Percentiles rank a stretch among this genome's conserved stretches.
phyloP scores from a whole-genome alignment of 2,888 invertebrate genomes.

The Caenorhabditis macrosperma region DNA sequence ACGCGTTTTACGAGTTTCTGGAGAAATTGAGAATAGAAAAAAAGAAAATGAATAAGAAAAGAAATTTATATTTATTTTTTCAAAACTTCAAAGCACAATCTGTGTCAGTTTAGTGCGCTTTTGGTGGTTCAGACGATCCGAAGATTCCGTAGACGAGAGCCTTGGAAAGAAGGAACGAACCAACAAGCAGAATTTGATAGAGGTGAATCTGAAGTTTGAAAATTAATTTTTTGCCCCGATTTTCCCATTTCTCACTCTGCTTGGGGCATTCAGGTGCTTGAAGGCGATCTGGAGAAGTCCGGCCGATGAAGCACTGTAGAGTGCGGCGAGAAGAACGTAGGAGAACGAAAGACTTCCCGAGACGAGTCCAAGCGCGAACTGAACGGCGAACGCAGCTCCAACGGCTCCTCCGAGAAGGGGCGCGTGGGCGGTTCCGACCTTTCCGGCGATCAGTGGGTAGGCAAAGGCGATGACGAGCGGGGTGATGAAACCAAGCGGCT shows the following conservation, averaged over 20 bases:
- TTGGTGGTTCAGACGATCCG: slow-evolving; percentile 51
- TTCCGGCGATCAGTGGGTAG: slow-evolving; percentile 56
- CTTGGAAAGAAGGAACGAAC: slow-evolving; percentile 58
- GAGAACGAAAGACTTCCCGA: slow-evolving; percentile 62
- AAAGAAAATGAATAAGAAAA: neutral
- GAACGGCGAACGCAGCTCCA: slow-evolving; percentile 62
- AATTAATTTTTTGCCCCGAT: neutral
- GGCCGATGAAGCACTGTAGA: slow-evolving; percentile 66
- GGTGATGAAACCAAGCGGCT: slow-evolving; percentile 68
- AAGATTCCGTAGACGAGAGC: slow-evolving; percentile 57
- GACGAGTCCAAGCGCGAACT: slow-evolving; percentile 61
- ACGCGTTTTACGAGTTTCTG: too few species aligned
- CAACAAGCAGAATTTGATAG: slow-evolving; percentile 60
- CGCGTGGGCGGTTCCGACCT: slow-evolving; percentile 56
- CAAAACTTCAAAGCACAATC: neutral
- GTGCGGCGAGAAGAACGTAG: slow-evolving; percentile 66
- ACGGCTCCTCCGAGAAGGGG: slow-evolving; percentile 63
- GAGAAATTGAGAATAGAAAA: neutral
- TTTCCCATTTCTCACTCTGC: slow-evolving; percentile 23
- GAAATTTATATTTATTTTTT: neutral
- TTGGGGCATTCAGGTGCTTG: slow-evolving; percentile 61
- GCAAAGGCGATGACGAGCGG: slow-evolving; percentile 64
- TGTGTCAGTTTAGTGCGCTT: neutral
- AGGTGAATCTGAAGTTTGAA: slow-evolving; percentile 47
- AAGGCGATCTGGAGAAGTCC: slow-evolving; percentile 66